A percentile compares a stretch with the other conserved stretches of the same genome.
phyloP scores from a whole-genome alignment of 1,140 invertebrate species.

The Hylaeus anthracinus region DNA sequence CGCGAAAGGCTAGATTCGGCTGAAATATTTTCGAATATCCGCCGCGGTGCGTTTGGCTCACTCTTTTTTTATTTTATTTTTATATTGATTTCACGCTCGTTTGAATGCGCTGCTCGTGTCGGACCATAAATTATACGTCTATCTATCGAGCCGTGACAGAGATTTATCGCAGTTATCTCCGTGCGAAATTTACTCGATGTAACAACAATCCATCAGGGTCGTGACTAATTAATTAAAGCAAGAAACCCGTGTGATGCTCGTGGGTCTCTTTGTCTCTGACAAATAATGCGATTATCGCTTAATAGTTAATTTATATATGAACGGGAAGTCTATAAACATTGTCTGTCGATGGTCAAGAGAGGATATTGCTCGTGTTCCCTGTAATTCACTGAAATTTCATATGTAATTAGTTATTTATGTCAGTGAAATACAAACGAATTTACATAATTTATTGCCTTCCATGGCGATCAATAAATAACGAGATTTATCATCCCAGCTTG shows the following conservation, averaged over 20 bases:
- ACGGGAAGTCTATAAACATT: constrained; percentile 35
- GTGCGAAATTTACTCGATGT: constrained; percentile 29
- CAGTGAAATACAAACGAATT: not conserved
- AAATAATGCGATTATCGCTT: constrained; percentile 31
- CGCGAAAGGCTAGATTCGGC: not conserved
- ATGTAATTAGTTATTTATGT: constrained; percentile 33
- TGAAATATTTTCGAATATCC: not conserved
- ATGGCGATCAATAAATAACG: constrained; percentile 5
- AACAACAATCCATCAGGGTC: constrained; percentile 34
- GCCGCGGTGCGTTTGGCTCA: not conserved
- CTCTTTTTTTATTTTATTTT: not conserved
- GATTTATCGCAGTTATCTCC: constrained; percentile 42
- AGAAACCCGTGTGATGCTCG: constrained; percentile 18
- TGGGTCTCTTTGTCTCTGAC: not conserved
- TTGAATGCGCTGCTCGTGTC: constrained; percentile 2
- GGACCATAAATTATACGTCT: constrained; percentile 37
- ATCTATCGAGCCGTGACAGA: constrained; percentile 37
- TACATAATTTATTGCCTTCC: constrained; percentile 17
- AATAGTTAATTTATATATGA: constrained; percentile 1
- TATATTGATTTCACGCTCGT: constrained; percentile 22
- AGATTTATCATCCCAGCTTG: constrained; percentile 7
- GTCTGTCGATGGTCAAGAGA: not conserved
- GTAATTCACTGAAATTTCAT: not conserved
- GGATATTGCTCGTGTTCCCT: not conserved
- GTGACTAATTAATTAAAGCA: constrained; percentile 39